Conservation (phyloP, 1,140 invertebrate species). For the Hormaphis cornu region DNA sequence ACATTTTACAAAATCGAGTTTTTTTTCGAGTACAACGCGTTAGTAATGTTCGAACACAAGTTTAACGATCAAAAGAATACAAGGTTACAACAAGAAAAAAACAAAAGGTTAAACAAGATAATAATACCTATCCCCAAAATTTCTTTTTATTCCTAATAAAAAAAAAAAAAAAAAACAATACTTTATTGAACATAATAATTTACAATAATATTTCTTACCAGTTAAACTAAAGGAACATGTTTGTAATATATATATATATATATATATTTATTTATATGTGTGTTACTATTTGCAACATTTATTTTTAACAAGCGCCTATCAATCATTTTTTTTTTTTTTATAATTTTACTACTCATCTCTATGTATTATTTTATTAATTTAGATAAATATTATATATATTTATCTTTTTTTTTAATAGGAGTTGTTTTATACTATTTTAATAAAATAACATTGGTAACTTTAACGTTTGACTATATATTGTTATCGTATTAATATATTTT, state of each 20-base stretch:
- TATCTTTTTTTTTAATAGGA: slow-evolving; percentile 1
- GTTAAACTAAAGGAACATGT: slow-evolving; percentile 31
- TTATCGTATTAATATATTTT: no score
- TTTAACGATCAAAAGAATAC: slow-evolving; percentile 21
- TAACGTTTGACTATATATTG: slow-evolving; percentile 15
- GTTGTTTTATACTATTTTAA: slow-evolving; percentile 1
- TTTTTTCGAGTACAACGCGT: slow-evolving; percentile 30
- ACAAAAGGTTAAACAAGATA: slow-evolving; percentile 31
- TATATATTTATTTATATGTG: no score
- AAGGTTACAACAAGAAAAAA: slow-evolving; percentile 23
- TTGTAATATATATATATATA: slow-evolving; percentile 14
- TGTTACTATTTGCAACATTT: neutral
- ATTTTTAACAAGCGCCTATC: neutral
- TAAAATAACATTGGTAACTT: slow-evolving; percentile 19
- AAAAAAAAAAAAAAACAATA: neutral
- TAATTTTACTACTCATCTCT: neutral
- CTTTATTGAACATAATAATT: slow-evolving; percentile 18
- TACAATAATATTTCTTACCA: slow-evolving; percentile 26
- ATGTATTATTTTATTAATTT: neutral
- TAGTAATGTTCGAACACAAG: slow-evolving; percentile 29
- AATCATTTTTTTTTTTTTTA: neutral
- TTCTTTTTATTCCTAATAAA: slow-evolving; percentile 2
- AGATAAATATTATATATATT: neutral
- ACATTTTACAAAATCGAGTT: slow-evolving; percentile 30
- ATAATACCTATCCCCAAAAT: slow-evolving; percentile 29